Base-by-base conservation (phyloP, 2,888 invertebrate species). In the Drosophila parthenogenetica region DNA sequence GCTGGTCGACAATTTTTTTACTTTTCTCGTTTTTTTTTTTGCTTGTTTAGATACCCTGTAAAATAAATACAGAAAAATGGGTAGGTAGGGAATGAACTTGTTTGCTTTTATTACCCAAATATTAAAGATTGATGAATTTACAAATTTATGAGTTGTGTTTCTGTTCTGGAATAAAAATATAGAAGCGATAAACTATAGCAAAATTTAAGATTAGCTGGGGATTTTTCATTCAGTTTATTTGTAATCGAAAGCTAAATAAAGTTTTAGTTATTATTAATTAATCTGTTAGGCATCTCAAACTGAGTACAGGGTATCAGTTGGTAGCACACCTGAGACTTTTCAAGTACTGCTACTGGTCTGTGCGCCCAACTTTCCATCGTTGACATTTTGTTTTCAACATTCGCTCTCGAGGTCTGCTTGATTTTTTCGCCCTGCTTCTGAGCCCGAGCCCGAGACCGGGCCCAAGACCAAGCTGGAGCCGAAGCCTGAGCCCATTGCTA, bases 321-420 rank as follows among this genome's bases (percentile, higher is more conserved):
- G 60, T 43, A 22, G 16, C 22, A 10, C 22, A 45, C 7, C 2
- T 29, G 25, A 7, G 42, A 17, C 40, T 13, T 40, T 48, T 46
- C 17, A 5, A 35, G 3, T 35, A 45, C 63, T 55, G 39, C 32
- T 48, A 19, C 35, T 49, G 46, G 19, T 55, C 17, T 58, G 59
- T 60, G 50, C 51, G 53, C 54, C 35, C 32, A 73, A 72, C 73
- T 84, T 81, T 68, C 53, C 72, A 59, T 43, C 87, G 83, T 77
- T 81, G 87, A 81, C 81, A 79, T 88, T 80, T 86, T 77, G 73
- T 75, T 86, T 82, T 79, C 73, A 79, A 57, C 69, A 40, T 74
- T 78, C 45, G 62, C 58, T 62, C 55, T 71, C 22, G 46, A 25
- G 45, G 40, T 63, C 50, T 43, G 46, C 50, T 45, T 35, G 35